Base-by-base conservation (phyloP, 2,113 vertebrate genomes). In the Lagenorhynchus albirostris region DNA sequence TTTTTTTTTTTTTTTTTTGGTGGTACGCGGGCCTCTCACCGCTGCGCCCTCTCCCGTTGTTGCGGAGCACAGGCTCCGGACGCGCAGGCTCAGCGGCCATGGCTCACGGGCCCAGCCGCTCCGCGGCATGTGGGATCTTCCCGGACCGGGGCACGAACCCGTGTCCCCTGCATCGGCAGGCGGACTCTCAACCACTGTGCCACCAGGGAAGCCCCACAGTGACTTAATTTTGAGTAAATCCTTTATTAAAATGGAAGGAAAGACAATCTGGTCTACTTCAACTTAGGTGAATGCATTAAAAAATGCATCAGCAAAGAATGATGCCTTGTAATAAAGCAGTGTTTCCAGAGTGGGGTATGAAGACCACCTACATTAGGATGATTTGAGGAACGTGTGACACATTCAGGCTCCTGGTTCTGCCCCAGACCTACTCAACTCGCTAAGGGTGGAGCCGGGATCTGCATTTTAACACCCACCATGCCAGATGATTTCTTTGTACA, bases 171-270 rank as follows among this genome's bases (percentile, higher is more conserved):
- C 44, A 44, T 8, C 44, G 44, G 44, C 44, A 44, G 44, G 44
- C 8, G 44, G 7, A 44, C 44, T 44, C 8, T 2, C 44, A 2
- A 44, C 44, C 44, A 44, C 44, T 44, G 44, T 1, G 7, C 44
- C 44, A 8, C 44, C 44, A 44, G 44, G 44, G 44, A 44, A 44
- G 44, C 44, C 44, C 44, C 47, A 53, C 0, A 41, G 47, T 80
- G 94, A 98, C 92, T 98, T 97, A 97, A 98, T 98, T 97, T 97
- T 96, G 96, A 98, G 55, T 88, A 97, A 95, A 58, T 91, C 96
- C 68, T 97, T 97, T 89, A 97, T 88, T 97, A 98, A 98, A 97
- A 94, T 96, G 80, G 96, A 98, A 96, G 92, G 97, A 83, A 81
- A 94, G 50, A 50, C 38, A 97, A 74, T 94, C 65, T 95, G 80